Conservation (phyloP, 2,888 invertebrate species). For the Eristalis tenax region DNA sequence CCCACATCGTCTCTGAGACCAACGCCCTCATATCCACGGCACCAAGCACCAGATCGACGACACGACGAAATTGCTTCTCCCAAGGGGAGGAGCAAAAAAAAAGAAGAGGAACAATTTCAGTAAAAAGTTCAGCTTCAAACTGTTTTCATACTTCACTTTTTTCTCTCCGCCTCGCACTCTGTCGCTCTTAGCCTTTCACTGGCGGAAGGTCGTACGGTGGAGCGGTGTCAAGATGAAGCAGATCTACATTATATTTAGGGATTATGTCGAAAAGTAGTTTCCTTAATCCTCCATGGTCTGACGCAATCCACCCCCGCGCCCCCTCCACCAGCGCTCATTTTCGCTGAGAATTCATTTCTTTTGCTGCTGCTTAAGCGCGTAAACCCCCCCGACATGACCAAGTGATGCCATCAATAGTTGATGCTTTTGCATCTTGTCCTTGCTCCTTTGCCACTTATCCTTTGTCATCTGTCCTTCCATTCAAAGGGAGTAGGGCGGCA, state of each 20-base stretch:
- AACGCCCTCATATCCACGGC: no score
- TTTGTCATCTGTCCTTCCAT: neutral
- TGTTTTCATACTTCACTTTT: neutral
- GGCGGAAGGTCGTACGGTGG: neutral
- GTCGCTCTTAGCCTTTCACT: neutral
- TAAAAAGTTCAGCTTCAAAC: no score
- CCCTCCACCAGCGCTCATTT: neutral
- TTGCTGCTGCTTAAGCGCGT: neutral
- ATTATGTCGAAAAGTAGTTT: neutral
- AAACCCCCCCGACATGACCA: neutral
- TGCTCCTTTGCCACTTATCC: neutral
- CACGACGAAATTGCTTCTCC: no score
- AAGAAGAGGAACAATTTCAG: no score
- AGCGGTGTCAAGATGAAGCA: neutral
- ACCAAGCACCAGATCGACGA: no score
- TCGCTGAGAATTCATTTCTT: neutral
- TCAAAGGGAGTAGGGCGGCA: neutral
- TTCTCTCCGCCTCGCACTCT: neutral
- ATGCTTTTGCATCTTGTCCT: neutral
- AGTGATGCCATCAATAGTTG: neutral
- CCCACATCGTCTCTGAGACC: no score
- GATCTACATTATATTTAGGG: neutral
- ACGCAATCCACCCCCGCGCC: neutral
- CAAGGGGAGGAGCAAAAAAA: no score
- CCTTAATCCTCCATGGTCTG: neutral